These are phyloP conservation scores for Eristalinus sepulchralis DNA, from an alignment of 2,888 invertebrate species.

Conservation along the genomic window DNA sequence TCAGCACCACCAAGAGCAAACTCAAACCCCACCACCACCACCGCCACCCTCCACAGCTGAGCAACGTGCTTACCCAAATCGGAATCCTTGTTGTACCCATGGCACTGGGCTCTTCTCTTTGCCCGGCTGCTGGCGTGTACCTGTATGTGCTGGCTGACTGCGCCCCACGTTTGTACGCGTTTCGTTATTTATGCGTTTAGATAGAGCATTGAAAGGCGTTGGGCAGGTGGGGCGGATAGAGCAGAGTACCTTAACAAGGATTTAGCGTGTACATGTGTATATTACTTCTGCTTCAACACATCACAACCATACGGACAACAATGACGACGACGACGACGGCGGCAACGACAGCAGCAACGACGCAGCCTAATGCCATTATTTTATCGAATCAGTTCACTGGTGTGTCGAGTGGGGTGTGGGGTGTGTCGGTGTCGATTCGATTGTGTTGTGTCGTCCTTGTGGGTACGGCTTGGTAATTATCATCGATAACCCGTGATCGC, in stretches of 20 bases:
- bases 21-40: neutral
- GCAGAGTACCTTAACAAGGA: constrained; percentile 57
- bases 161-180: neutral
- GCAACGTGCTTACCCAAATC: constrained; percentile 22
- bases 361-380: constrained; percentile 42
- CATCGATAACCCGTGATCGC: constrained; percentile 49
- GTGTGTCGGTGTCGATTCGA: too few species aligned
- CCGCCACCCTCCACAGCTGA: constrained; percentile 6
- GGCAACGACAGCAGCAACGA: neutral
- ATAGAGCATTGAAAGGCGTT: constrained; percentile 3
- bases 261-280: constrained; percentile 61
- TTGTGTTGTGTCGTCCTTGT: constrained; percentile 32
- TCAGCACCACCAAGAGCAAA: neutral
- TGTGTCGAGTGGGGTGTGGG: neutral
- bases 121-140: constrained; percentile 3
- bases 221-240: constrained; percentile 21
- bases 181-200: constrained; percentile 60
- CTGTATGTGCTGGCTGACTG: constrained; percentile 1
- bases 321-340: neutral
- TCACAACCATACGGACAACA: constrained; percentile 37
- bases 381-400: constrained; percentile 59
- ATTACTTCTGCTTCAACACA: constrained; percentile 57
- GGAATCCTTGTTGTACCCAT: neutral
- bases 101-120: neutral
- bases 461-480: constrained; percentile 47